Evolutionary conservation across 2,113 vertebrate genomes (phyloP), one percentile per base, ranked within the genome.

Genomic region (Callocephalon fimbriatum): DNA sequence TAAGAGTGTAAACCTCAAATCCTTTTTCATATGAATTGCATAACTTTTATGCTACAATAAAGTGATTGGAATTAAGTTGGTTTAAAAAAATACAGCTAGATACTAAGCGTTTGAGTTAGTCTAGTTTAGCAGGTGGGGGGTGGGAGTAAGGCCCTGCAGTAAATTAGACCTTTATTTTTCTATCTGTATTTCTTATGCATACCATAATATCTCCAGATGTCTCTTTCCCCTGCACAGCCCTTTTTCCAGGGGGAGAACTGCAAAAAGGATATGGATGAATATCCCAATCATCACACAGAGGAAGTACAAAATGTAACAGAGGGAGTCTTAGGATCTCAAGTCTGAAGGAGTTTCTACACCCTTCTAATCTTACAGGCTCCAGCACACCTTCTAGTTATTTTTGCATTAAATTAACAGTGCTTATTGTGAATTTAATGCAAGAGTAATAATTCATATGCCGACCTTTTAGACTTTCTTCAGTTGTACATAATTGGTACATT

Each of bases 161-260:
- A 12, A 73, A 65, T 48, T 23, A 53, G 17, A 66, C 2, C 8
- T 40, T 74, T 58, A 35, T 54, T 38, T 83, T 92, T 61, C 32
- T 66, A 7, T 58, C 20, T 2, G 0, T 35, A 15, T 31, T 6
- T 76, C 18, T 61, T 67, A 48, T 2, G 4, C 2, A 75, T 6
- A 54, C 58, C 1, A 1, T 13, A 29, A 53, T 14, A 14, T 12
- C 15, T 56, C 50, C 2, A 3, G 31, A 35, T 35, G 2, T 31
- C 4, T 85, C 29, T 44, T 54, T 26, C 25, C 25, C 3, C 7
- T 45, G 3, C 15, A 29, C 2, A 35, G 13, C 21, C 32, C 1
- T 23, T 62, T 80, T 77, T 59, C 3, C 23, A 10, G 2, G 4
- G 21, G 5, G 4, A 6, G 5, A 44, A 42, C 13, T 35, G 17